Percentiles rank a stretch among this genome's conserved stretches.
phyloP scores from a whole-genome alignment of 2,797 vertebrate species.

The Cheracebus regulus region DNA sequence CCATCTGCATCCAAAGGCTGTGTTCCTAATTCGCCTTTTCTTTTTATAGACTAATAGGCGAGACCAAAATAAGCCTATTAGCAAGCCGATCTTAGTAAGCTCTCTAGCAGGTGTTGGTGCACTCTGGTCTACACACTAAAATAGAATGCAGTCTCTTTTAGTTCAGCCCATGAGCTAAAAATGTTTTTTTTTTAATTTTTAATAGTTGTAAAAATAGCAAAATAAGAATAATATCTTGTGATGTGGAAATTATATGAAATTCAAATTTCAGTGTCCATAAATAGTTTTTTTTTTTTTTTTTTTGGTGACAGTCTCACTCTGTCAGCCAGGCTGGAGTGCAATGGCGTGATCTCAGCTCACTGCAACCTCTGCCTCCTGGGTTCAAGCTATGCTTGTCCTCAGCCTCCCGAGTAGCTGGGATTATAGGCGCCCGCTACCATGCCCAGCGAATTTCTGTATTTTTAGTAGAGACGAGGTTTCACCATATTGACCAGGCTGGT shows the following conservation, averaged over 20 bases:
- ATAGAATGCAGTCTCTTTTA: neutral
- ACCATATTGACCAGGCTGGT: neutral
- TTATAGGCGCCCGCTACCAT: neutral
- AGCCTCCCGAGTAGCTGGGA: neutral
- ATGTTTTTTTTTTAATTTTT: neutral
- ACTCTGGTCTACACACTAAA: neutral
- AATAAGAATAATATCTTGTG: neutral
- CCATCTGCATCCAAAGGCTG: neutral
- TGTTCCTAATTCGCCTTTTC: neutral
- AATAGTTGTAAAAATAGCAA: neutral
- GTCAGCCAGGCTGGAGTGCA: no score
- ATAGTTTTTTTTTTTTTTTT: neutral
- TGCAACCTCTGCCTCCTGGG: neutral
- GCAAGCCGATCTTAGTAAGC: neutral
- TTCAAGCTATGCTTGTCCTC: neutral
- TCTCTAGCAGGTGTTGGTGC: fast-evolving
- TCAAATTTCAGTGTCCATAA: neutral
- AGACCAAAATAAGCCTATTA: neutral
- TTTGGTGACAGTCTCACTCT: neutral
- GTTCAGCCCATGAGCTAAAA: neutral
- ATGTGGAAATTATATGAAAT: neutral
- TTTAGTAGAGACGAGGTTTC: neutral
- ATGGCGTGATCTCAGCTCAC: neutral
- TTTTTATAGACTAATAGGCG: neutral
- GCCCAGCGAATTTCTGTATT: neutral